Evolutionary conservation across 2,888 invertebrate genomes (phyloP).

Genomic region (Erebia palarica): DNA sequence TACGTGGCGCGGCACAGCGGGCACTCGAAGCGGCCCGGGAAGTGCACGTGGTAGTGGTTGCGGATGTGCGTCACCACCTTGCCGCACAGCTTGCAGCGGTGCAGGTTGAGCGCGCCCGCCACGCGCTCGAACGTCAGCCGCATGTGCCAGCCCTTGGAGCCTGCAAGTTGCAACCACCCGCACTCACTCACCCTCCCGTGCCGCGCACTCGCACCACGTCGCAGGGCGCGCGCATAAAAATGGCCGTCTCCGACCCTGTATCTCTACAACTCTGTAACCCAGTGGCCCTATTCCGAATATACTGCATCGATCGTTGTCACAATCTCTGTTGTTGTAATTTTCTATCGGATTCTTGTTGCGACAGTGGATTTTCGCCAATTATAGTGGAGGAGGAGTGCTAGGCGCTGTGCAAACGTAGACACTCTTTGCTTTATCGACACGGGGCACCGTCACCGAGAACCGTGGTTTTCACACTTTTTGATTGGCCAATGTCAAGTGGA

Average conservation of each 20-base stretch:
- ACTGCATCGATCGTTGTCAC: no score
- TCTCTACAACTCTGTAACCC: neutral
- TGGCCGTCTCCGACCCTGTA: constrained; percentile 29
- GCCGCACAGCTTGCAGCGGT: constrained; percentile 96
- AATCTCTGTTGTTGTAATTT: no score
- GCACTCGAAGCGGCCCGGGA: constrained; percentile 95
- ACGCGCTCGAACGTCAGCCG: constrained; percentile 96
- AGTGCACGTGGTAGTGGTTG: constrained; percentile 97
- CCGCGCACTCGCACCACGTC: constrained; percentile 12
- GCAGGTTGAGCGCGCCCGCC: constrained; percentile 95
- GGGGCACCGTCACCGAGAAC: no score
- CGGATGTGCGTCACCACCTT: constrained; percentile 97
- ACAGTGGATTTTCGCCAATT: no score
- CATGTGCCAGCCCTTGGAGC: constrained; percentile 97
- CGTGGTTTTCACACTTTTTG: no score
- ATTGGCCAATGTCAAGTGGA: no score
- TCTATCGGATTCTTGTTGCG: no score
- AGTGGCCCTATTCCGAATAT: neutral
- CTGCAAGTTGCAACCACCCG: constrained; percentile 85
- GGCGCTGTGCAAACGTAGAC: no score
- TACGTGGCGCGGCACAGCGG: constrained; percentile 95
- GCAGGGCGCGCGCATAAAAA: constrained; percentile 25
- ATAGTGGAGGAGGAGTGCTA: no score
- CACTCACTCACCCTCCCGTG: constrained; percentile 41
- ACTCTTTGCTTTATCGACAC: no score